phyloP scores from a whole-genome alignment of 2,888 invertebrate genomes.

The Encarsia formosa region DNA sequence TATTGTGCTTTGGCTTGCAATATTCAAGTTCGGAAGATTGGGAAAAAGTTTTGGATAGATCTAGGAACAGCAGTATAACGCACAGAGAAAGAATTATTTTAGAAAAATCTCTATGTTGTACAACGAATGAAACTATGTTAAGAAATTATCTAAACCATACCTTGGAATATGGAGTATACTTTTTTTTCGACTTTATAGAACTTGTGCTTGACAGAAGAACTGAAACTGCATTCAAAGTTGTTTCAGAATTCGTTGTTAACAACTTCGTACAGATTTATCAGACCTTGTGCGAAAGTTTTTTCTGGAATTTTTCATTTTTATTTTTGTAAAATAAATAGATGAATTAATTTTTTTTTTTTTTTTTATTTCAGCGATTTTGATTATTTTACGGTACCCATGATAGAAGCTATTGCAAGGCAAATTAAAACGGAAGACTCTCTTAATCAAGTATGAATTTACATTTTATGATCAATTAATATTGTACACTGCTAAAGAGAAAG shows the following conservation, averaged over 20 bases:
- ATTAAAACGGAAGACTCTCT: too few species aligned
- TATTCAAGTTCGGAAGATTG: slow-evolving; percentile 50
- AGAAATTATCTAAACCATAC: slow-evolving; percentile 48
- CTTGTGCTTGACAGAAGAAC: slow-evolving; percentile 4
- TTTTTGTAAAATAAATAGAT: too few species aligned
- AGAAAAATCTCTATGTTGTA: slow-evolving; percentile 64
- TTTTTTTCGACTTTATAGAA: neutral
- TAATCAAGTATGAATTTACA: too few species aligned
- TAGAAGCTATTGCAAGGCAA: too few species aligned
- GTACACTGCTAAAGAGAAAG: too few species aligned
- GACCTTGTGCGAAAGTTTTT: too few species aligned
- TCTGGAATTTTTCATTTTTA: too few species aligned
- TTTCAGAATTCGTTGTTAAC: slow-evolving; percentile 58
- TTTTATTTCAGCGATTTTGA: too few species aligned
- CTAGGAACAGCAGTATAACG: slow-evolving; percentile 55
- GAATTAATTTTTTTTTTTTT: too few species aligned
- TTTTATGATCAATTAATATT: too few species aligned
- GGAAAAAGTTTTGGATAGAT: slow-evolving; percentile 57
- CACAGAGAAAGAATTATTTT: slow-evolving; percentile 52
- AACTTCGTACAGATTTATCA: too few species aligned
- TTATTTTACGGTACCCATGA: too few species aligned
- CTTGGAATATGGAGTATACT: neutral
- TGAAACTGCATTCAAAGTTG: slow-evolving; percentile 51
- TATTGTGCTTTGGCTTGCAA: slow-evolving; percentile 36
- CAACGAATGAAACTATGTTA: slow-evolving; percentile 56